Percentiles rank a stretch among this genome's conserved stretches.
phyloP scores from a whole-genome alignment of 2,888 invertebrate species.

The Cataglyphis altisquamis region DNA sequence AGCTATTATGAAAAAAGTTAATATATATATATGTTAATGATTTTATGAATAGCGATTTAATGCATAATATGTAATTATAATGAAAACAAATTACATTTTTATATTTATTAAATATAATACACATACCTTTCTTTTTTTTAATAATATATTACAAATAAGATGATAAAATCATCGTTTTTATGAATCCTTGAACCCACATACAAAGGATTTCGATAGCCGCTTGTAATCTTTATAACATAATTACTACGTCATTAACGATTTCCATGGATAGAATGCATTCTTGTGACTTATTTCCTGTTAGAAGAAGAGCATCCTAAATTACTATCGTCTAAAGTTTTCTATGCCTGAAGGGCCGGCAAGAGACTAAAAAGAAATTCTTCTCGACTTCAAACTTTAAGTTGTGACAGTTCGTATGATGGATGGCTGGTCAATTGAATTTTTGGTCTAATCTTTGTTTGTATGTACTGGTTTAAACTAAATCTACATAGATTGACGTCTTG shows the following conservation, averaged over 20 bases:
- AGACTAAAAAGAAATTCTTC: constrained; percentile 15
- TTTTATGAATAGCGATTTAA: neutral
- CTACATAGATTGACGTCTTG: neutral
- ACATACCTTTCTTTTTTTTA: neutral
- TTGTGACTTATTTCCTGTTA: neutral
- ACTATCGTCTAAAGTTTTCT: constrained; percentile 6
- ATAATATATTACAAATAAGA: neutral
- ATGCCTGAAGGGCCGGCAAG: constrained; percentile 14
- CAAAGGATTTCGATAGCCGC: neutral
- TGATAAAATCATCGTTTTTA: neutral
- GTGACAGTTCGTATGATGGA: constrained; percentile 19
- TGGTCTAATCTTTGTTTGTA: constrained; percentile 6
- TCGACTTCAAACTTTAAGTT: neutral
- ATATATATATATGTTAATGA: neutral
- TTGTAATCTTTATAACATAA: neutral
- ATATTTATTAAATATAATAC: neutral
- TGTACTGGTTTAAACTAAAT: neutral
- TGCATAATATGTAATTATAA: neutral
- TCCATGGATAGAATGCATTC: neutral
- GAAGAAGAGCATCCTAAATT: constrained; percentile 1
- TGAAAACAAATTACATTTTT: neutral
- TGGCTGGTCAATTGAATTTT: constrained; percentile 12
- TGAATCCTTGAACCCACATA: neutral
- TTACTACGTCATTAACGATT: constrained; percentile 21
- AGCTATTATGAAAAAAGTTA: neutral